Conservation (phyloP, 1,140 invertebrate species). For the Euwallacea similis region DNA sequence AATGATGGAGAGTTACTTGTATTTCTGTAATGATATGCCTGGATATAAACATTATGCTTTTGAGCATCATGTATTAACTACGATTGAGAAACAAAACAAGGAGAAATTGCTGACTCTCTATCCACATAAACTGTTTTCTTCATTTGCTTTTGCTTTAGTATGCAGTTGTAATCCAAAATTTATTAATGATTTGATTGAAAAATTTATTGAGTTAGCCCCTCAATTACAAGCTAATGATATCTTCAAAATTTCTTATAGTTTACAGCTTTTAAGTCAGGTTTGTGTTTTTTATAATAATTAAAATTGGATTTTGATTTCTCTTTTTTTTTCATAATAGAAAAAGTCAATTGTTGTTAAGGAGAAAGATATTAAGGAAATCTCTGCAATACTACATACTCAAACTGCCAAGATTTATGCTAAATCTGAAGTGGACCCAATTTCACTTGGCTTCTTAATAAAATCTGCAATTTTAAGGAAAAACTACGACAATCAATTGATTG, state of each 20-base stretch:
- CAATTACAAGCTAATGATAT: constrained; percentile 53
- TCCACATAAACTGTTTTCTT: constrained; percentile 52
- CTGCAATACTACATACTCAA: not conserved
- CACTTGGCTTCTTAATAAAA: constrained; percentile 27
- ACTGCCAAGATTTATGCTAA: not conserved
- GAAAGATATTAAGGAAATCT: not conserved
- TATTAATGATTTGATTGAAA: constrained; percentile 49
- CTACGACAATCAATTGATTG: constrained; percentile 18
- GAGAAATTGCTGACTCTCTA: constrained; percentile 48
- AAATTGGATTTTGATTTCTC: too few species aligned
- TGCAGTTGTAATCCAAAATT: constrained; percentile 52
- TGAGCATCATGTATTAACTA: constrained; percentile 53
- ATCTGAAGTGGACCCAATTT: not conserved
- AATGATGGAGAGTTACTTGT: constrained; percentile 57
- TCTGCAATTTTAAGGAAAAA: constrained; percentile 28
- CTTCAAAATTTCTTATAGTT: constrained; percentile 46
- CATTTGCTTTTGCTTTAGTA: constrained; percentile 56
- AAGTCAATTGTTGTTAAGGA: too few species aligned
- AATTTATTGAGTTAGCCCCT: constrained; percentile 48
- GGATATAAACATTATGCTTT: constrained; percentile 55
- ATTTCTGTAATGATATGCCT: constrained; percentile 58
- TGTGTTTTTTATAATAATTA: not conserved
- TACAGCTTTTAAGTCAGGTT: constrained; percentile 38
- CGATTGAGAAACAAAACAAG: constrained; percentile 53
- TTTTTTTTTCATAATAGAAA: too few species aligned